A percentile compares a stretch with the other conserved stretches of the same genome.
phyloP scores from a whole-genome alignment of 2,113 vertebrate genomes.

The zebrafish (Danio rerio) region DNA sequence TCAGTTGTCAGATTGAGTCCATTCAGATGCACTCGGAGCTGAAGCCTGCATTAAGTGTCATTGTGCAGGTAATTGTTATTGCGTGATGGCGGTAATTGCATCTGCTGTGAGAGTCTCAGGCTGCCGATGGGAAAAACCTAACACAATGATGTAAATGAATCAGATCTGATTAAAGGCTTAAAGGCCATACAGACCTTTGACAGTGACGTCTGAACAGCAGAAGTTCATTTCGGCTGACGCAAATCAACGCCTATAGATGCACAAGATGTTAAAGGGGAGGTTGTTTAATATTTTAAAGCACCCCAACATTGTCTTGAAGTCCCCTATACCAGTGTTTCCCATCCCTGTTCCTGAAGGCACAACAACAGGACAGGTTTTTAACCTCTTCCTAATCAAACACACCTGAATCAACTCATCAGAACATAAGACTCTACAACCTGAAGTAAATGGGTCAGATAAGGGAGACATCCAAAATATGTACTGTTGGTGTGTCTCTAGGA shows the following conservation, averaged over 20 bases:
- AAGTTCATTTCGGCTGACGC: not conserved
- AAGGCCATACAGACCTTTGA: not conserved
- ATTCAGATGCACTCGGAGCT: constrained; percentile 8
- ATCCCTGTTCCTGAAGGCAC: too few species aligned
- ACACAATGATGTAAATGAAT: not conserved
- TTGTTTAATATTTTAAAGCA: too few species aligned
- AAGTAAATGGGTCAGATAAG: too few species aligned
- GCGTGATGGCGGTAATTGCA: not conserved
- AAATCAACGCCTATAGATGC: not conserved
- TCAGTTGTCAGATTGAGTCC: not conserved
- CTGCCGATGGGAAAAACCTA: not conserved
- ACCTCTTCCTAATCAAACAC: too few species aligned
- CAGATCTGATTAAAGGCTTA: not conserved
- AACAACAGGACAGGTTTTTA: too few species aligned
- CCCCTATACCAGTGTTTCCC: too few species aligned
- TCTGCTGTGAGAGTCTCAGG: not conserved
- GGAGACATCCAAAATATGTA: too few species aligned
- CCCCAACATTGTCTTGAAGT: too few species aligned
- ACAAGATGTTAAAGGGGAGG: too few species aligned
- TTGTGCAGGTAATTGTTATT: constrained; percentile 13
- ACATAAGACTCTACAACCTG: too few species aligned
- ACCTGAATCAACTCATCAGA: too few species aligned
- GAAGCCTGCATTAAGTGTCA: not conserved
- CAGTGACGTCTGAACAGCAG: not conserved
- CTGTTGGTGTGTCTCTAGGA: too few species aligned